Base-by-base conservation (phyloP, 1,140 invertebrate species). In the Nasonia longicornis region DNA sequence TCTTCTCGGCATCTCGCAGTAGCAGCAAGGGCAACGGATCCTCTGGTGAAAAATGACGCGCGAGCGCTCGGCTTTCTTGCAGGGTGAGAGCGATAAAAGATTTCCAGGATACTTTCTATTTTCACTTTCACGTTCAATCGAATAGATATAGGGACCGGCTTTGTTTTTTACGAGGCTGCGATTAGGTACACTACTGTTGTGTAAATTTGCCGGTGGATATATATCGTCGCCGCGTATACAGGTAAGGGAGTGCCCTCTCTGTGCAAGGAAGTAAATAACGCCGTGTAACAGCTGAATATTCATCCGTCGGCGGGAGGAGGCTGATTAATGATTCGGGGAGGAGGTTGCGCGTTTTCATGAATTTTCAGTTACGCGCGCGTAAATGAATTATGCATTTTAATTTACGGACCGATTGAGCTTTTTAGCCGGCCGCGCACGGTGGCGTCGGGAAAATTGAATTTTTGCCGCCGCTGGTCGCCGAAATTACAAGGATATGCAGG, bases 371-470 rank as follows among this genome's bases (percentile, higher is more conserved):
- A 58, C 52, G 52, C 20, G 38, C 38, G 38, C 38, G 52, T n/a
- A 58, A 58, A 58, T 58, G 52, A 58, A 58, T 58, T 58, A 58
- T 58, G 52, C 52, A 58, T 58, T 58, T 58, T 58, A 58, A 58
- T 58, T 58, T 58, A n/a, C 52, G 52, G 16, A 2, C 20, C 52
- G 52, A 58, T 58, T 58, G 52, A 58, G 52, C 52, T 58, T 58
- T 58, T 58, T 16, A 58, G 14, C 52, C 0, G 52, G 26, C 26
- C 26, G 26, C 26, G 26, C 26, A 26, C 0, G 16, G 52, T 7
- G 12, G 31, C 31, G 31, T 35, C 0, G 14, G 38, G 38, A 3
- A 58, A 58, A 58, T 58, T 58, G 14, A 58, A 58, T 58, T 58
- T 58, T 58, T 58, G 14, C 52, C 52, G 20, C 38, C 38, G 8